A percentile compares a stretch with the other conserved stretches of the same genome.
These are phyloP conservation scores for Callaeas wilsoni DNA, from an alignment of 2,113 vertebrate species.

Conservation along the genomic window DNA sequence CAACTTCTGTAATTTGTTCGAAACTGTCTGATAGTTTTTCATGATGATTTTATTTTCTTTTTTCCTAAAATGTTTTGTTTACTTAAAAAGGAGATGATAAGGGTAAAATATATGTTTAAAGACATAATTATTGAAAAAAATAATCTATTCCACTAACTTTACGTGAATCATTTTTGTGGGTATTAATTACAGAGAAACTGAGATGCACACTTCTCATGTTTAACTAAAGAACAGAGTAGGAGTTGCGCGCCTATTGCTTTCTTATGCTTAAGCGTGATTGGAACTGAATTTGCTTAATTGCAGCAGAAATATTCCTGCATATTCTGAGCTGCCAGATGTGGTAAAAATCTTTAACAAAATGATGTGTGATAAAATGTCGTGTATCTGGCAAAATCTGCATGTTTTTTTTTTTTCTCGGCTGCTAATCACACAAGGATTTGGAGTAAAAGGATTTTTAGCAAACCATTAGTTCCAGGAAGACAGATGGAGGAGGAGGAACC, in stretches of 20 bases:
- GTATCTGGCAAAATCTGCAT: not conserved
- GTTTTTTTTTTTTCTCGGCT: not conserved
- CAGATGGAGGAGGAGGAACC: not conserved
- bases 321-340: not conserved
- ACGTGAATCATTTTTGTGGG: not conserved
- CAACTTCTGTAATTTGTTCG: not conserved
- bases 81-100: not conserved
- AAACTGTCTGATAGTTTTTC: not conserved
- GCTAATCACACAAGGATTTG: not conserved
- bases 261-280: not conserved
- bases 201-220: not conserved
- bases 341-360: not conserved
- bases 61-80: not conserved
- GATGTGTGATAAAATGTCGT: not conserved
- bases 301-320: not conserved
- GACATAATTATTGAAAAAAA: not conserved
- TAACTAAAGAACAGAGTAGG: not conserved
- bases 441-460: not conserved
- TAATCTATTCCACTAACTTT: not conserved
- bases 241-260: not conserved
- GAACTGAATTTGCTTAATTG: not conserved
- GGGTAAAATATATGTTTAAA: not conserved
- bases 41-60: not conserved
- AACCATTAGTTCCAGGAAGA: not conserved
- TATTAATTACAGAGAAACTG: not conserved